Evolutionary conservation across 2,888 invertebrate genomes (phyloP).

Genomic region (Acrobasis repandana): DNA sequence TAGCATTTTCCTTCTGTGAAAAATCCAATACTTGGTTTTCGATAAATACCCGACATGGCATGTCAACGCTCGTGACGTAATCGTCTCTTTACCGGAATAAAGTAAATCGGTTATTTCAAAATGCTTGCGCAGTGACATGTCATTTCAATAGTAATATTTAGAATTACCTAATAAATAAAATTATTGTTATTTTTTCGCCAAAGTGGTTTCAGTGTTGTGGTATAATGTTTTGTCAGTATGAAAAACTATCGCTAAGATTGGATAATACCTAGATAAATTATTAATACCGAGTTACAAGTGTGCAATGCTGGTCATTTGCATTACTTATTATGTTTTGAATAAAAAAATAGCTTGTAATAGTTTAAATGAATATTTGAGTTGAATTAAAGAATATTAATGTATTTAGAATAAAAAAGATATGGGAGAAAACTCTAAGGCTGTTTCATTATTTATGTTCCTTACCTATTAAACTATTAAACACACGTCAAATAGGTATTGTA

Average conservation of each 20-base stretch:
- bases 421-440: slow-evolving; percentile 62
- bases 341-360: slow-evolving; percentile 82
- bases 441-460: slow-evolving; percentile 38
- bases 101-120: neutral
- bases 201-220: slow-evolving; percentile 67
- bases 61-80: slow-evolving; percentile 21
- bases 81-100: slow-evolving; percentile 1
- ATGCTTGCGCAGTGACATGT: slow-evolving; percentile 29
- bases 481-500: too few species aligned
- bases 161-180: slow-evolving; percentile 40
- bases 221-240: slow-evolving; percentile 69
- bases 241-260: slow-evolving; percentile 76
- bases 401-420: slow-evolving; percentile 83
- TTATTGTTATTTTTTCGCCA: slow-evolving; percentile 49
- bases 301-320: slow-evolving; percentile 82
- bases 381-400: slow-evolving; percentile 83
- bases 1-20: slow-evolving; percentile 11
- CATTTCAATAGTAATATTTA: slow-evolving; percentile 47
- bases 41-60: slow-evolving; percentile 17
- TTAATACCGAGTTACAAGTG: slow-evolving; percentile 77
- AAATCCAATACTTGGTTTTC: slow-evolving; percentile 17
- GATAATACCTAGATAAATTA: slow-evolving; percentile 75
- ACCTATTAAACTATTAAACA: neutral
- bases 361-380: slow-evolving; percentile 82
- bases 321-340: slow-evolving; percentile 79